Evolutionary conservation across 2,113 vertebrate genomes (phyloP).

Genomic region (Calyptommatus sinebrachiatus): DNA sequence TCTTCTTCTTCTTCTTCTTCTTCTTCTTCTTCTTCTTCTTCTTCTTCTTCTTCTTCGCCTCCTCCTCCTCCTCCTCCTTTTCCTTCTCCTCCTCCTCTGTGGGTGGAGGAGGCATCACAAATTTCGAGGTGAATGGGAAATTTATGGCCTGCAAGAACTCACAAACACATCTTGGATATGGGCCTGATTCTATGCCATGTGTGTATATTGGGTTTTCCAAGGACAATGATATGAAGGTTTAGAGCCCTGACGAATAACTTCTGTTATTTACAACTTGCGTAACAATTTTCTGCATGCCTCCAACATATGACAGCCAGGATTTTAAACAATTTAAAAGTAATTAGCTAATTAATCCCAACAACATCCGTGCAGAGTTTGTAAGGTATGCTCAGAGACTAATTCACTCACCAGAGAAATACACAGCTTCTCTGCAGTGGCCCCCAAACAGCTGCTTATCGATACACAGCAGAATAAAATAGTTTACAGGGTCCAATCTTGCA

Average conservation of each 20-base stretch:
- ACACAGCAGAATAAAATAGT: constrained; percentile 10
- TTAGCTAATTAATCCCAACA: constrained; percentile 38
- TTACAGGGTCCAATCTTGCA: constrained; percentile 6
- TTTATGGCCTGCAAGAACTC: background rate
- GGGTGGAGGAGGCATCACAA: no score
- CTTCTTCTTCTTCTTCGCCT: no score
- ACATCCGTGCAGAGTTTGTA: background rate
- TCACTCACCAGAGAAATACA: constrained; percentile 24
- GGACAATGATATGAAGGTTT: constrained; percentile 4
- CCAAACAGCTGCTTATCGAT: constrained; percentile 14
- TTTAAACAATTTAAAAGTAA: constrained; percentile 20
- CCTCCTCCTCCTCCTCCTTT: no score
- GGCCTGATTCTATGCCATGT: background rate
- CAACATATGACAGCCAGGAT: constrained; percentile 14
- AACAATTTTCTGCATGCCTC: constrained; percentile 23
- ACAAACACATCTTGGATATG: background rate
- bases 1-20: no score
- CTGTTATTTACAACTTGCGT: constrained; percentile 8
- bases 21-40: no score
- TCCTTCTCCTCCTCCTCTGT: no score
- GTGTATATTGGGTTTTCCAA: no score
- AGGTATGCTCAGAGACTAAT: constrained; percentile 14
- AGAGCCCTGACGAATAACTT: background rate
- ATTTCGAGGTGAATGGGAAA: no score
- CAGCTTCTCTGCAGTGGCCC: constrained; percentile 7